Conservation (phyloP, 23 tunicate species). For the Pegea sp. region DNA sequence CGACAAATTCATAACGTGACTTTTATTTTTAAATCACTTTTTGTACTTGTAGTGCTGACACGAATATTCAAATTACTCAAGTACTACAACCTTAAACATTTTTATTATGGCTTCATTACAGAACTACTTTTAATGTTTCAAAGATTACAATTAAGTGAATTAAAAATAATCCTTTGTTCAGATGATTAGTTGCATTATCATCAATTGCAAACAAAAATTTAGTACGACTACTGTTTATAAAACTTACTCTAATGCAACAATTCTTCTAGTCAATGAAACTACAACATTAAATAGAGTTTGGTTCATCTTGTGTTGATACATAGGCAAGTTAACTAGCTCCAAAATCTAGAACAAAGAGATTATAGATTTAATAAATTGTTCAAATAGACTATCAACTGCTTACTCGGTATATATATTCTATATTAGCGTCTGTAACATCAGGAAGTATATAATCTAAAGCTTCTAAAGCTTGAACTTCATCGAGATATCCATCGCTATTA, state of each 20-base stretch:
- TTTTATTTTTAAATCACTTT: no score
- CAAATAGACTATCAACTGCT: background rate
- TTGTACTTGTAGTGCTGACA: no score
- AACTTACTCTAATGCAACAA: slow-evolving; percentile 46
- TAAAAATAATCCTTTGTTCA: no score
- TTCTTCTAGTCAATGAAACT: slow-evolving; percentile 35
- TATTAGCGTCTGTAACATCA: slow-evolving; percentile 8
- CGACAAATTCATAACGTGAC: no score
- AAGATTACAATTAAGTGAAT: no score
- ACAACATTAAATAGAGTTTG: slow-evolving; percentile 42
- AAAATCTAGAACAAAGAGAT: slow-evolving; percentile 20
- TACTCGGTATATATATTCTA: slow-evolving; percentile 52
- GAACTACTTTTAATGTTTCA: no score
- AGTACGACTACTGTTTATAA: no score
- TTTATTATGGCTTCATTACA: no score
- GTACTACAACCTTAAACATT: no score
- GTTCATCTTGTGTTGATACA: slow-evolving; percentile 16
- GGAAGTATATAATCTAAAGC: slow-evolving; percentile 44
- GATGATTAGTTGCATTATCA: no score
- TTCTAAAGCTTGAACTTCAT: slow-evolving; percentile 13
- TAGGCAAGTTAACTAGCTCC: slow-evolving; percentile 28
- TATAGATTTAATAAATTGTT: background rate
- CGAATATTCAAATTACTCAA: no score
- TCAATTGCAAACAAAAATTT: no score
- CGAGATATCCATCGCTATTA: slow-evolving; percentile 38